Percentiles rank a stretch among this genome's conserved stretches.
phyloP scores from a whole-genome alignment of 2,888 invertebrate species.

The Tetheella fluctuosa region DNA sequence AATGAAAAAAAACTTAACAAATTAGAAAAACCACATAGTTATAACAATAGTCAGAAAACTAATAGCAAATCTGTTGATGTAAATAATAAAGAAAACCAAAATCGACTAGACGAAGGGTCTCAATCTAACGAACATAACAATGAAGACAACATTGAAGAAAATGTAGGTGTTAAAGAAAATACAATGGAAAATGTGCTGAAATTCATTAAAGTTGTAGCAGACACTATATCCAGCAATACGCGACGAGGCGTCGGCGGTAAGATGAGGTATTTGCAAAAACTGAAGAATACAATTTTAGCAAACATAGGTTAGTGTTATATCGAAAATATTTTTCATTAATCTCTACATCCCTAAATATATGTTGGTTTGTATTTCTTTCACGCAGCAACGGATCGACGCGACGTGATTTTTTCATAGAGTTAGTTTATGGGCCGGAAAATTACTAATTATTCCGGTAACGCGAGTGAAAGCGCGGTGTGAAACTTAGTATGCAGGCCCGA shows the following conservation, averaged over 20 bases:
- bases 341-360: too few species aligned
- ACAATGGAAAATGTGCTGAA: conserved; percentile 60
- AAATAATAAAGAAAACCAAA: conserved; percentile 19
- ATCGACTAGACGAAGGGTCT: conserved; percentile 12
- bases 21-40: conserved; percentile 16
- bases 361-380: too few species aligned
- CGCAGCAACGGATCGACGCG: too few species aligned
- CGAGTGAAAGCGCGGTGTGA: too few species aligned
- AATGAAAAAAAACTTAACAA: not conserved
- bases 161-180: conserved; percentile 46
- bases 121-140: not conserved
- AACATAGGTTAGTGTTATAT: conserved; percentile 86
- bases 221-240: conserved; percentile 69
- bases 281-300: conserved; percentile 84
- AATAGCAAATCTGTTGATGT: conserved; percentile 13
- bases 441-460: too few species aligned
- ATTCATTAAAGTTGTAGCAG: conserved; percentile 65
- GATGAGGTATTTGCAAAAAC: conserved; percentile 81
- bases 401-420: too few species aligned
- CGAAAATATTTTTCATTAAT: not conserved
- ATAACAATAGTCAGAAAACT: conserved; percentile 18
- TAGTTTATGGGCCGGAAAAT: too few species aligned
- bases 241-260: conserved; percentile 80
- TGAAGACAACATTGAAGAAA: conserved; percentile 34
- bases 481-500: too few species aligned